Base-by-base conservation (phyloP, 1,140 invertebrate species). In the Popillia japonica region DNA sequence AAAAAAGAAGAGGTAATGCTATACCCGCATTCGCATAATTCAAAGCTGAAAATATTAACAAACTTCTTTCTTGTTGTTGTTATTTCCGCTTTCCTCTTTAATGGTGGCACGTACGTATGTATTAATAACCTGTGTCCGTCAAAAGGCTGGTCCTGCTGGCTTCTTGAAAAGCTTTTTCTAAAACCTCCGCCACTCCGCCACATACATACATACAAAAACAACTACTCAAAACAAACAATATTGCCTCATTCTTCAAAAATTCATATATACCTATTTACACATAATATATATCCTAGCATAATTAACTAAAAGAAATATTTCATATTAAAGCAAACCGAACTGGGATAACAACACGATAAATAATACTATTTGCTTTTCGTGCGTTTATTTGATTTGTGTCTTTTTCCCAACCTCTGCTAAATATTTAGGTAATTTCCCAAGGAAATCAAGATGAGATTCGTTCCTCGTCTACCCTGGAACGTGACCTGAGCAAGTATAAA, bases 91-190 rank as follows among this genome's bases (percentile, higher is more conserved):
- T 64, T 77, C 79, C 78, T 79, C 72, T 74, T 20, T 40, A 20
- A 78, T 81, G 23, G 79, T 72, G 40, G 78, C 78, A 59, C 73
- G 79, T 80, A 80, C 75, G 78, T 82, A 80, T 79, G 10, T 72
- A 40, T 76, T 34, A 34, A 68, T 11, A 68, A 27, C 61, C 61
- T 68, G 23, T 55, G 40, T 42, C 61, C 44, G 34, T 40, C 22
- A 68, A 68, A 84, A 94, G 93, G 93, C 93, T 89, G 93, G 93
- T 88, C 93, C 94, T 86, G 93, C 93, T 87, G 93, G 94, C 89
- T 95, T 95, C 91, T 91, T 95, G 88, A 95, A 95, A 91, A 95
- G 93, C 91, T 94, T 95, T 90, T 95, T 95, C 91, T 95, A 95
- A 94, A 87, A 78, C 79, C 77, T 68, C 61, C 61, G 61, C 22